These are phyloP conservation scores for Troilus luridus DNA, from an alignment of 2,888 invertebrate species.

Conservation along the genomic window DNA sequence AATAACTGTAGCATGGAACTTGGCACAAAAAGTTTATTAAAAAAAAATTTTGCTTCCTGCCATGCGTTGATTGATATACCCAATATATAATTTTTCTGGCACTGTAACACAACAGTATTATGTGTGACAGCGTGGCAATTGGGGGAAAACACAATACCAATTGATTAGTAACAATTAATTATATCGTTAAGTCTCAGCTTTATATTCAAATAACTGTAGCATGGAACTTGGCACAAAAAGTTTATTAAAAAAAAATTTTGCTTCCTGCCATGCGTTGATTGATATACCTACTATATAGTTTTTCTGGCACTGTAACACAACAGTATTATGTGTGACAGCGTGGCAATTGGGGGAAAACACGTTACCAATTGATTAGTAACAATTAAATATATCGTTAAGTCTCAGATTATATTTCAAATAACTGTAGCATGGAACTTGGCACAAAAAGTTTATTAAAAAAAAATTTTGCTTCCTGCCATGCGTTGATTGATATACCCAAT, in stretches of 20 bases:
- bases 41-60: background rate
- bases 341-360: constrained; percentile 28
- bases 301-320: constrained; percentile 38
- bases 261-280: constrained; percentile 37
- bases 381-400: too few species aligned
- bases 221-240: constrained; percentile 29
- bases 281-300: background rate
- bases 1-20: background rate
- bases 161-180: too few species aligned
- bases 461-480: constrained; percentile 28
- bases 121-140: constrained; percentile 47
- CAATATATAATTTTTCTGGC: constrained; percentile 2
- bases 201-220: background rate
- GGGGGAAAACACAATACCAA: background rate
- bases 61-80: background rate
- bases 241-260: background rate
- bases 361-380: background rate
- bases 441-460: background rate
- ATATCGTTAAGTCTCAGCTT: too few species aligned
- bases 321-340: background rate
- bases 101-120: constrained; percentile 5
- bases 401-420: background rate
- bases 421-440: background rate
- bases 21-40: background rate
- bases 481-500: background rate